Base-by-base conservation (phyloP, 2,113 vertebrate genomes). In the Crotophaga sulcirostris region DNA sequence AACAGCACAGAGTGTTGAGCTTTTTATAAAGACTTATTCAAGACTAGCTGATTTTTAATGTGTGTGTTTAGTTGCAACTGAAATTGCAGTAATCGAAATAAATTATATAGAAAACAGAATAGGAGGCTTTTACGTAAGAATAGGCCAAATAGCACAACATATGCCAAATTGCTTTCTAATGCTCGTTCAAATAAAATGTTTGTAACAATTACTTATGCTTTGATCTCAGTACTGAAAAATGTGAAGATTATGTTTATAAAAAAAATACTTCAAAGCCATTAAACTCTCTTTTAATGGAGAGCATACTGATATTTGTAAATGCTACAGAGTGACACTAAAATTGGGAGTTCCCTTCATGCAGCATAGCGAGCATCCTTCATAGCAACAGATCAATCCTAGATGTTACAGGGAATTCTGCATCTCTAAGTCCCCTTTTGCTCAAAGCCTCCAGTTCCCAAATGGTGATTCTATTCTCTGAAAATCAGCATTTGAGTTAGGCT, bases 21-120 rank as follows among this genome's bases (percentile, higher is more conserved):
- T 76, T 93, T 94, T 77, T 45, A 14, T 25, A 59, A 42, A 62
- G 54, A 17, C 44, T 40, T 83, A 40, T 38, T 87, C 55, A 70
- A 70, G 67, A 25, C 42, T 51, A 69, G 60, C 74, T 82, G 87
- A 47, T 87, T 87, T 95, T 89, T 96, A 91, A 91, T 85, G 74
- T n/a, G 15, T 78, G 72, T 83, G 63, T 80, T 95, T 83, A 93
- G 63, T 33, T 83, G 78, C 60, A 86, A 52, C 21, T 2, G 1
- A 95, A 96, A 94, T 94, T 76, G 94, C 72, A 94, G 79, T 90
- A 91, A 96, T 85, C 3, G 2, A 83, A 85, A 86, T 76, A 66
- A 96, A 97, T 87, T 76, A 73, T 36, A 79, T 28, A 72, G 28
- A 62, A 84, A 89, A 68, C 25, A 76, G 81, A 82, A 76, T 34